Conservation (phyloP, 2,113 vertebrate genomes). For the Xiphophorus maculatus region DNA sequence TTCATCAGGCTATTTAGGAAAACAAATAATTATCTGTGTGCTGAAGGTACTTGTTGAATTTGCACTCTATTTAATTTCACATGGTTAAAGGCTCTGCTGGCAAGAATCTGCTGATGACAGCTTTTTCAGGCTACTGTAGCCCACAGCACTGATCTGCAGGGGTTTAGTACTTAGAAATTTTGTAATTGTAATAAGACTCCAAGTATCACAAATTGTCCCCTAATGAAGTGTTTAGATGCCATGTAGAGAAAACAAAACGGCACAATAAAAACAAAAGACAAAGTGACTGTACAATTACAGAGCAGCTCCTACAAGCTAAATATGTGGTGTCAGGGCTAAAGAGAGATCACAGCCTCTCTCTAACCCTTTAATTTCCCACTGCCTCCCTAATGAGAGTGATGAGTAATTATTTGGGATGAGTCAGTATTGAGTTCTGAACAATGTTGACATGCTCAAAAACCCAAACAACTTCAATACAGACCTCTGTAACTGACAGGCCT, state of each 20-base stretch:
- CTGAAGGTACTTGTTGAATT: constrained; percentile 41
- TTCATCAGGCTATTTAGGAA: constrained; percentile 18
- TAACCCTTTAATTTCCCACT: constrained; percentile 47
- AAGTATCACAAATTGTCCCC: constrained; percentile 30
- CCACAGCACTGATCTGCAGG: constrained; percentile 29
- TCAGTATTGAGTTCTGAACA: constrained; percentile 70
- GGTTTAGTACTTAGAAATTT: constrained; percentile 34
- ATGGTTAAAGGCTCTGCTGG: constrained; percentile 21
- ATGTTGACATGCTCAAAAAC: constrained; percentile 37
- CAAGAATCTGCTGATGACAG: constrained; percentile 34
- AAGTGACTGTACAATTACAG: constrained; percentile 23
- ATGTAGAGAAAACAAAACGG: constrained; percentile 5
- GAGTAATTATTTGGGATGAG: constrained; percentile 68
- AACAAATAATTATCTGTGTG: constrained; percentile 31
- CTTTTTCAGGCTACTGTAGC: constrained; percentile 21
- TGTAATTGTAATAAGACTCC: constrained; percentile 28
- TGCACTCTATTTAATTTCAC: constrained; percentile 36
- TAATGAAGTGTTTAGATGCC: constrained; percentile 23
- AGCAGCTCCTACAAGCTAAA: constrained; percentile 16
- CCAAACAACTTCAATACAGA: background rate
- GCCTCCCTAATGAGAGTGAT: constrained; percentile 46
- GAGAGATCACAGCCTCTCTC: constrained; percentile 22
- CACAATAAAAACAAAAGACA: constrained; percentile 7
- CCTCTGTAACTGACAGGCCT: background rate
- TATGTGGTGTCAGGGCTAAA: constrained; percentile 35